Conservation (phyloP, 2,113 vertebrate species). For the Megaceryle torquata region DNA sequence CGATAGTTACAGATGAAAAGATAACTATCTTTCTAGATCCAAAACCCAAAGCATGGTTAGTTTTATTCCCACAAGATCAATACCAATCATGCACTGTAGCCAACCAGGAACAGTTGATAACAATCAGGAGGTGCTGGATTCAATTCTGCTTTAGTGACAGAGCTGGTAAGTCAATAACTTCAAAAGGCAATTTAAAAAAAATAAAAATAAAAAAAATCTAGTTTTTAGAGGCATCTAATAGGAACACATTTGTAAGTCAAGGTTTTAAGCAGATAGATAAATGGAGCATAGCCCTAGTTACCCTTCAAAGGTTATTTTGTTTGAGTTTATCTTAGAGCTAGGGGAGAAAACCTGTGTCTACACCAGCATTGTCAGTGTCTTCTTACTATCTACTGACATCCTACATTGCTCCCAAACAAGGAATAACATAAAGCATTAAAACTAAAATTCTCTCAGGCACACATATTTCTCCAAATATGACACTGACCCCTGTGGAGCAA, state of each 20-base stretch:
- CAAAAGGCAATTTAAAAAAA: background rate
- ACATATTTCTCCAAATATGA: background rate
- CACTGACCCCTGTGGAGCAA: background rate
- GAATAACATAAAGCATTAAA: background rate
- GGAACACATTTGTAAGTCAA: constrained; percentile 15
- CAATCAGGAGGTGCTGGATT: constrained; percentile 46
- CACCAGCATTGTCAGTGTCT: background rate
- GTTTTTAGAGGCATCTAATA: constrained; percentile 26
- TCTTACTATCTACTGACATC: background rate
- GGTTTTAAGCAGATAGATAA: background rate
- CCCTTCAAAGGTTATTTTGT: background rate
- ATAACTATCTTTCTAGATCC: constrained; percentile 37
- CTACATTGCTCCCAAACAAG: background rate
- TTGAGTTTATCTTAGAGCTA: background rate
- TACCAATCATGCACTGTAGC: constrained; percentile 62
- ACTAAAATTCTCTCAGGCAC: background rate
- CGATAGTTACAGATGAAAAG: constrained; percentile 44
- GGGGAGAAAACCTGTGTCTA: background rate
- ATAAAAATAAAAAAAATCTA: background rate
- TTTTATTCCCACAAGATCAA: constrained; percentile 61
- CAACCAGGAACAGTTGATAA: constrained; percentile 54
- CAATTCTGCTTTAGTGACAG: constrained; percentile 56
- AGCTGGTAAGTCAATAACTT: constrained; percentile 47
- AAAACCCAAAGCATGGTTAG: constrained; percentile 46
- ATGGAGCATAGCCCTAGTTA: background rate